A percentile compares a stretch with the other conserved stretches of the same genome.
phyloP scores from a whole-genome alignment of 2,888 invertebrate species.

The Ophion costatus region DNA sequence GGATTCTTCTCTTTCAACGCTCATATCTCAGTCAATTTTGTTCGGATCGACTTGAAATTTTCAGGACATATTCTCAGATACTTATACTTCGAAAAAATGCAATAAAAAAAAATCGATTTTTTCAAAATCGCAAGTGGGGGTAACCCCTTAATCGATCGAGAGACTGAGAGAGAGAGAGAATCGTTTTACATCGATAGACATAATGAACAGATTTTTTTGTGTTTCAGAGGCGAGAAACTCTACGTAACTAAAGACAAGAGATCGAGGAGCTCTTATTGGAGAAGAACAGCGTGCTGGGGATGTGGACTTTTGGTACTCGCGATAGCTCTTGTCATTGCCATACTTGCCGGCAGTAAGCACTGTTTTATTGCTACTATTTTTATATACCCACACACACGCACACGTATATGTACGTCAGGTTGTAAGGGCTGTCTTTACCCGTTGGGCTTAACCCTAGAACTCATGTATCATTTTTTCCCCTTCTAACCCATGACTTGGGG shows the following conservation, averaged over 20 bases:
- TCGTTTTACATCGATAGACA: neutral
- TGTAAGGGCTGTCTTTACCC: too few species aligned
- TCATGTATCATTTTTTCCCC: too few species aligned
- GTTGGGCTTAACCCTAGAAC: too few species aligned
- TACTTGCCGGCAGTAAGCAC: constrained; percentile 89
- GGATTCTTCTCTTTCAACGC: too few species aligned
- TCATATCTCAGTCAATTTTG: too few species aligned
- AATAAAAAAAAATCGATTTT: too few species aligned
- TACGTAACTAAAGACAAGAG: constrained; percentile 93
- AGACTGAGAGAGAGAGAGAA: neutral
- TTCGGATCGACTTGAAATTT: too few species aligned
- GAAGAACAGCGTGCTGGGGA: constrained; percentile 88
- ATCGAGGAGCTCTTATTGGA: constrained; percentile 87
- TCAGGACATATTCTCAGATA: too few species aligned
- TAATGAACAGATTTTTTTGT: constrained; percentile 60
- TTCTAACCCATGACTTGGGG: too few species aligned
- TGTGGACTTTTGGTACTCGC: constrained; percentile 87
- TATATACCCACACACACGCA: neutral
- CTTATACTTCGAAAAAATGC: too few species aligned
- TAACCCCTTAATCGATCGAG: constrained; percentile 1
- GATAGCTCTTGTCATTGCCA: constrained; percentile 88
- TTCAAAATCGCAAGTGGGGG: too few species aligned
- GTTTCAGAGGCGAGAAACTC: constrained; percentile 91
- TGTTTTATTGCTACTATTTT: constrained; percentile 65
- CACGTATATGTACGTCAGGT: too few species aligned